Base-by-base conservation (phyloP, 2,797 vertebrate genomes). In the Potorous gilbertii region DNA sequence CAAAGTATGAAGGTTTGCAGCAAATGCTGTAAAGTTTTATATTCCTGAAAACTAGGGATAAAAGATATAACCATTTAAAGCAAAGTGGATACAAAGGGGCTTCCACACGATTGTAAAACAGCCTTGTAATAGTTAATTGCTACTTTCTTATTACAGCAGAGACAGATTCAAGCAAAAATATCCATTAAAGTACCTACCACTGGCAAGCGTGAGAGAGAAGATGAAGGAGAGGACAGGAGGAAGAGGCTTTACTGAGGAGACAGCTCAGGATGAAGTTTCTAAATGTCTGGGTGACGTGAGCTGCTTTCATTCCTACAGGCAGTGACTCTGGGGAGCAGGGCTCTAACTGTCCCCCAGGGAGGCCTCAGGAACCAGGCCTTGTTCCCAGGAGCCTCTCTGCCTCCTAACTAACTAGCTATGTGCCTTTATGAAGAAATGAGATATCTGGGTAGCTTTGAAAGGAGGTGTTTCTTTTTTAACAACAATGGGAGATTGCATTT, bases 11-110 rank as follows among this genome's bases (percentile, higher is more conserved):
- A 98, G 98, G 98, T 98, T 98, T 97, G 98, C 97, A 96, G 98
- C 93, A 97, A 98, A 96, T 0, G 95, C 96, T 95, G 96, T 98
- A 98, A 99, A 98, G 98, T 98, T 99, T 99, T 98, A 99, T 98
- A 87, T 98, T 98, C 97, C 98, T 56, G 96, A 98, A 98, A 98
- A 98, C 97, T 94, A 96, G 97, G 97, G 97, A 98, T 98, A 98
- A 98, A 98, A 98, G 97, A 98, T 97, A 95, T 1, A 96, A 97
- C 97, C 97, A 91, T 97, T 98, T 97, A 97, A 98, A 98, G 91
- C 97, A 94, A 96, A 98, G 98, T 92, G 97, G 98, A 95, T 97
- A 96, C 98, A 57, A 97, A 98, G 96, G 97, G 97, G 96, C 90
- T 98, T 97, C 96, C 95, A 90, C 74, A 94, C 40, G 62, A 96